Evolutionary conservation across 2,113 vertebrate species (phyloP), one percentile per base, ranked within the genome.

Genomic region (Chelonoidis abingdonii): DNA sequence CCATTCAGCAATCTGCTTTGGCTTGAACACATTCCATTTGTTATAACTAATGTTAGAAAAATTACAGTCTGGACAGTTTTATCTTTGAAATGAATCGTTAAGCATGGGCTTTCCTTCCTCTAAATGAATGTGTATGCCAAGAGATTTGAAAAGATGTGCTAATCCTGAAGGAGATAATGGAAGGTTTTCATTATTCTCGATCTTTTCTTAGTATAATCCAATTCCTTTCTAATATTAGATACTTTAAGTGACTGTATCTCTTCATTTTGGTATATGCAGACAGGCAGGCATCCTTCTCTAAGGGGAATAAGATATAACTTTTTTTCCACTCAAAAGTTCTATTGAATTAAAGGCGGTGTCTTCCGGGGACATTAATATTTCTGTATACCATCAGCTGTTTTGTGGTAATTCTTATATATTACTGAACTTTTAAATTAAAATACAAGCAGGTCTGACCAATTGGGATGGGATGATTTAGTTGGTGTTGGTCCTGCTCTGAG

Each of bases 41-140:
- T 87, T 76, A 75, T 56, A 38, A 50, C 54, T 91, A 50, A 59
- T 93, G 94, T 87, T 78, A 84, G 93, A 95, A 27, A 92, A 92
- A 80, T 85, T 72, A 72, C 84, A 84, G 88, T 2, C 4, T 78
- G 19, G 25, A 25, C 21, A 84, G 54, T 4, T 84, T 6, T 78
- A 57, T 94, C 44, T 92, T 72, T 57, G 79, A 89, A 87, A 80
- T 65, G 53, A 92, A 35, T 90, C 1, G 0, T 89, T 7, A 79
- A 85, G 2, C 47, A 13, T 49, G 24, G 69, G 8, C 10, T 86
- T 56, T 90, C 83, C 1, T 35, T 93, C 12, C 85, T 87, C 25
- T 1, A 41, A 24, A 31, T 79, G 0, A 65, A 56, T 90, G 81
- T 57, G 24, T 83, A 89, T 94, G 5, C 19, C 87, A 12, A 86